These are phyloP conservation scores for Drosophila sordidula DNA, from an alignment of 2,888 invertebrate genomes.

Conservation along the genomic window DNA sequence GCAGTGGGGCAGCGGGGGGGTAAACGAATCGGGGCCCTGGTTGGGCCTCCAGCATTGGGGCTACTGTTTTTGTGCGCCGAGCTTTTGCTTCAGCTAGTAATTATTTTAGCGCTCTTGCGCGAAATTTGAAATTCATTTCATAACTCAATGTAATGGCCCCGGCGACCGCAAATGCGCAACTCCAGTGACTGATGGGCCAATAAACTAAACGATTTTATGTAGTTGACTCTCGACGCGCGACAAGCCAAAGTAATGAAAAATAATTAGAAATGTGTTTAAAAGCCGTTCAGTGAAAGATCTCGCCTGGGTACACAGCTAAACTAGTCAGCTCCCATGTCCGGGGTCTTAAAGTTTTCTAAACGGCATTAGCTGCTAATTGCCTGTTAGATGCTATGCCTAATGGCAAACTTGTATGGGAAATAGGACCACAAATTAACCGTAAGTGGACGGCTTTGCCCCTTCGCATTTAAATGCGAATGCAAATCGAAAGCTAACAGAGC, in stretches of 20 bases:
- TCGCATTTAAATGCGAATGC: constrained; percentile 29
- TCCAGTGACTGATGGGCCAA: constrained; percentile 78
- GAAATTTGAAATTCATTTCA: constrained; percentile 80
- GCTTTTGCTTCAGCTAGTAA: constrained; percentile 56
- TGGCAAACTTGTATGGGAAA: constrained; percentile 39
- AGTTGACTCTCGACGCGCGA: constrained; percentile 58
- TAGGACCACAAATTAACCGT: constrained; percentile 37
- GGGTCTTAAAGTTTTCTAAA: constrained; percentile 43
- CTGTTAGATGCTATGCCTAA: constrained; percentile 53
- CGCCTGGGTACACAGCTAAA: constrained; percentile 8
- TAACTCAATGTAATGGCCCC: constrained; percentile 75
- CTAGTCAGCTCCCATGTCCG: constrained; percentile 16
- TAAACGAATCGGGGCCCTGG: constrained; percentile 1
- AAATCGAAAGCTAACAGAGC: constrained; percentile 33
- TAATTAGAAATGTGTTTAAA: constrained; percentile 74
- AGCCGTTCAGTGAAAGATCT: constrained; percentile 47
- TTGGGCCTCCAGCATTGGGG: constrained; percentile 33
- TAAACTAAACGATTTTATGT: constrained; percentile 79
- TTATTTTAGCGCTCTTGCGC: constrained; percentile 76
- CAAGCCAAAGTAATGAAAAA: constrained; percentile 75
- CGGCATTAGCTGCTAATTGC: constrained; percentile 66
- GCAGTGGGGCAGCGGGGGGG: not conserved
- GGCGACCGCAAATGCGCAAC: constrained; percentile 73
- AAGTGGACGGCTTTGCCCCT: constrained; percentile 22
- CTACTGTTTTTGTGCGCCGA: constrained; percentile 48